A percentile compares a stretch with the other conserved stretches of the same genome.
phyloP scores from a whole-genome alignment of 2,113 vertebrate species.

The Brienomyrus brachyistius region DNA sequence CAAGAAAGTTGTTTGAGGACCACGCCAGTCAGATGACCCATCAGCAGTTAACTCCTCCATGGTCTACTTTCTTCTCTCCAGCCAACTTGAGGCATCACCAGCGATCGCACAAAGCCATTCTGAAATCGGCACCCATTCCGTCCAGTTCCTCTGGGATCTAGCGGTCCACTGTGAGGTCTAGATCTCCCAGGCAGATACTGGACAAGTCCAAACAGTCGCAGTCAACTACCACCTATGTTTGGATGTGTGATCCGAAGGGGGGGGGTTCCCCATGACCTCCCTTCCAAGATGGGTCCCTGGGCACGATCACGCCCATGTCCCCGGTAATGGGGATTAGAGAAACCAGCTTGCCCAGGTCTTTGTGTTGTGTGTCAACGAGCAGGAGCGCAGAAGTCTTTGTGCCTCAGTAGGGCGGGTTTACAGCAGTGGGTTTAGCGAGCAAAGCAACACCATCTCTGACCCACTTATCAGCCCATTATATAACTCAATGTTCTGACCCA shows the following conservation, averaged over 20 bases:
- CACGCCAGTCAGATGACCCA: neutral
- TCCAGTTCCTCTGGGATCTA: conserved; percentile 37
- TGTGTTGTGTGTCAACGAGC: too few relatives aligned
- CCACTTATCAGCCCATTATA: conserved; percentile 36
- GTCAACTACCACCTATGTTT: neutral
- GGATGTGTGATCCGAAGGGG: neutral
- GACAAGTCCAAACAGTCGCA: neutral
- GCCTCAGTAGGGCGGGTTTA: neutral
- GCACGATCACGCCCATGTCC: neutral
- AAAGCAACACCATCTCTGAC: conserved; percentile 32
- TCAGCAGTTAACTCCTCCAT: neutral
- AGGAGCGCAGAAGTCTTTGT: neutral
- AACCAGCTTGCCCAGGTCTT: neutral
- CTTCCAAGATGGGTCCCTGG: neutral
- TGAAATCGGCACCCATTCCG: conserved; percentile 47
- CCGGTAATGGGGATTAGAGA: neutral
- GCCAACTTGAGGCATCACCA: conserved; percentile 35
- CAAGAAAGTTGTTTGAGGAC: neutral
- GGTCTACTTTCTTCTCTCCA: neutral
- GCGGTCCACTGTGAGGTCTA: conserved; percentile 31
- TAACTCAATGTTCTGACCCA: conserved; percentile 35
- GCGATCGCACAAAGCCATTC: conserved; percentile 45
- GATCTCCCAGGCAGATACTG: conserved; percentile 10
- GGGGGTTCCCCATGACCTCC: neutral
- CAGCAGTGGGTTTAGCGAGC: conserved; percentile 23